Base-by-base conservation (phyloP, 2,797 vertebrate species). In the Danio choprae region DNA sequence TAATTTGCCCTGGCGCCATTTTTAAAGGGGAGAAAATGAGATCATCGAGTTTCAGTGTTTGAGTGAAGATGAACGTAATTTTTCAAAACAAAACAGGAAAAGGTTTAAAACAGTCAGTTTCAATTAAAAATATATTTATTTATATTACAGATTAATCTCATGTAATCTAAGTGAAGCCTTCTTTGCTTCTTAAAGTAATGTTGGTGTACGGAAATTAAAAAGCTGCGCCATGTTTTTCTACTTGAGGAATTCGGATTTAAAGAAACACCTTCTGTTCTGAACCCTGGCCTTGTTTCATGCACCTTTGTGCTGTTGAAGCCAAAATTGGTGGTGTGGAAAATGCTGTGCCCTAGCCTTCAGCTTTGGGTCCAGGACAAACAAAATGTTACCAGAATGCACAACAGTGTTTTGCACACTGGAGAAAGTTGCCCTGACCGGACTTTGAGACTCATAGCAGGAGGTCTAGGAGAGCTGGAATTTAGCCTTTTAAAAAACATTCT, bases 1-100 rank as follows among this genome's bases (percentile, higher is more conserved):
- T 87, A 85, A 85, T 89, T 91, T 89, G 82, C 88, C 85, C 85
- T 90, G 91, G 90, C 91, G 85, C 43, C 10, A 77, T 43, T 86
- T 82, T 87, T 64, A 89, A 88, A 87, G 85, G 79, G 83, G 83
- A 87, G 73, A 79, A 87, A 86, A 88, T 90, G 88, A 91, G 88
- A 89, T 90, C 90, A 90, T 78, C 76, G 15, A 55, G 44, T 87
- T 71, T 84, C 44, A 22, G 53, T 46, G 41, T 22, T 65, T 84
- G 83, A 78, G 77, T 81, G 80, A 86, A 80, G 67, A 38, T 46
- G 20, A 86, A 51, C 63, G 67, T 70, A 83, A 72, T 55, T 1
- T 69, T 56, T 7, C 0, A 38, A 48, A 56, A 74, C 29, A 29
- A 29, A 46, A 50, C 64, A 18, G 85, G 81, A 84, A 83, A 59